Evolutionary conservation across 2,113 vertebrate genomes (phyloP).

Genomic region (Perccottus glenii): DNA sequence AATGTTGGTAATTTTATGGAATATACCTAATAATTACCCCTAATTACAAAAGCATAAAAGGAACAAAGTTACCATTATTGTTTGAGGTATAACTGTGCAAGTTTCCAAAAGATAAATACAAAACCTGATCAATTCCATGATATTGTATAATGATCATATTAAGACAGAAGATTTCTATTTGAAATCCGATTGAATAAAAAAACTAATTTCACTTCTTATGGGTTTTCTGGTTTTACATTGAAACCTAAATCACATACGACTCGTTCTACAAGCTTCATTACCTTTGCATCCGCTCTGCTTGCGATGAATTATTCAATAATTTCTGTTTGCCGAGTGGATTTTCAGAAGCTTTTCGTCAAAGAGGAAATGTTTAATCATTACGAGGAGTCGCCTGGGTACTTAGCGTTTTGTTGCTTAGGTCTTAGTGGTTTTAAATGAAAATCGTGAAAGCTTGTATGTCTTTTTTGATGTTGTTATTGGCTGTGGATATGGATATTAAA

Average conservation of each 20-base stretch:
- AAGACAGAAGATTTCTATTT: no score
- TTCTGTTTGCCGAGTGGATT: constrained; percentile 5
- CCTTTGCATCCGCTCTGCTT: background rate
- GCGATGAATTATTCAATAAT: constrained; percentile 38
- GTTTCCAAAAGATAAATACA: no score
- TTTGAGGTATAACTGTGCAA: no score
- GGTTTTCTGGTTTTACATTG: background rate
- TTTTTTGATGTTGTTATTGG: background rate
- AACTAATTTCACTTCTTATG: no score
- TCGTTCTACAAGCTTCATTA: background rate
- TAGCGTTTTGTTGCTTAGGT: background rate
- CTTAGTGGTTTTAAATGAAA: background rate
- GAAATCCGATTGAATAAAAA: no score
- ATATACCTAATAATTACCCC: no score
- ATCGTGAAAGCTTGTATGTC: background rate
- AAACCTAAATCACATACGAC: background rate
- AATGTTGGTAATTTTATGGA: no score
- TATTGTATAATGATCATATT: no score
- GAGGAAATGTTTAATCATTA: background rate
- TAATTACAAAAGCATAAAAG: no score
- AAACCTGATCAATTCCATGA: no score
- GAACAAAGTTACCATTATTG: no score
- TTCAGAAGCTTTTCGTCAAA: background rate
- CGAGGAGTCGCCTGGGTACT: background rate
- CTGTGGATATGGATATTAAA: background rate